Base-by-base conservation (phyloP, 2,797 vertebrate species). In the Sphenodon punctatus region DNA sequence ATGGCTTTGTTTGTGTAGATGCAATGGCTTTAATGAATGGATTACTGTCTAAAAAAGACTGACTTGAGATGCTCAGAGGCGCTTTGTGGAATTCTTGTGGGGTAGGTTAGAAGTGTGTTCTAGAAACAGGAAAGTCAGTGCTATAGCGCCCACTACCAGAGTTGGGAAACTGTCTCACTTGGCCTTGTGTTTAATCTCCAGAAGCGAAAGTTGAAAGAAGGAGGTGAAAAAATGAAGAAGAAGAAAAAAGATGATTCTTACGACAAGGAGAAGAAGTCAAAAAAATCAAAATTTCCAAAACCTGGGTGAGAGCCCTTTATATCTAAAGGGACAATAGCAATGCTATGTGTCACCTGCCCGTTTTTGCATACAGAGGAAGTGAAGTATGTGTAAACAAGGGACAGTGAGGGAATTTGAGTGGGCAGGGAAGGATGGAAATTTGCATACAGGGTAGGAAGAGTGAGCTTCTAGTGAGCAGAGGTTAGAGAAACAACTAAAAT, bases 181-280 rank as follows among this genome's bases (percentile, higher is more conserved):
- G 91, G 74, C 61, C 42, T 84, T 27, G 20, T 74, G 87, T 94
- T 92, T 90, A 77, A 91, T 75, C 81, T 88, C 55, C 88, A 99
- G 97, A 99, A 98, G 91, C 94, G 96, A 82, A 98, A 98, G 92
- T 91, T 97, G 53, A 96, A 96, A 85, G 94, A 95, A 42, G 95
- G 95, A 73, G 94, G 92, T 72, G 96, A 95, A 78, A 93, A 95
- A 82, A 94, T 95, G 75, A 95, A 95, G 77, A 97, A 96, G 91
- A 98, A 96, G 91, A 98, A 91, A 84, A 97, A 95, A 90, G 95
- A 96, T 80, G 96, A 96, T 87, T 93, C 88, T 60, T 95, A 94
- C 0, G 92, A 94, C 85, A 96, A 96, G 81, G 95, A 95, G 72
- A 97, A 97, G 92, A 96, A 96, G 92, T 96, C 95, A 1, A 97